These are phyloP conservation scores for Trematocara variabile DNA, from an alignment of 2,113 vertebrate genomes.

Conservation along the genomic window DNA sequence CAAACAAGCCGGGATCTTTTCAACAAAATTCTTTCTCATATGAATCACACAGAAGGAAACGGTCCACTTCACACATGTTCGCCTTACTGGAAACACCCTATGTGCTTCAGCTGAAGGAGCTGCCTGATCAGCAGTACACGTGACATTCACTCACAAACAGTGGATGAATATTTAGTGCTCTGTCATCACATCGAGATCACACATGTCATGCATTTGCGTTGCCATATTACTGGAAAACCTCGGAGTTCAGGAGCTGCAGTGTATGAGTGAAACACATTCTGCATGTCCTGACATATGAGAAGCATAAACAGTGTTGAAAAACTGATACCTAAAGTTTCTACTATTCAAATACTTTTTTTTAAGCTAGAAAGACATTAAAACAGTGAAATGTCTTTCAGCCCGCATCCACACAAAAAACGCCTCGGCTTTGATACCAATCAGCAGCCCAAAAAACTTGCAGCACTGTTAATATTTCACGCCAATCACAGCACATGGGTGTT, in stretches of 20 bases:
- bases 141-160: not conserved
- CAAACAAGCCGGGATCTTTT: not conserved
- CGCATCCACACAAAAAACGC: not conserved
- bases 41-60: not conserved
- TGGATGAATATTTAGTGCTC: not conserved
- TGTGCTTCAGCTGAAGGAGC: not conserved
- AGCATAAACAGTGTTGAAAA: not conserved
- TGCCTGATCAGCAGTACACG: not conserved
- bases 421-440: not conserved
- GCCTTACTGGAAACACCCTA: not conserved
- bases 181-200: not conserved
- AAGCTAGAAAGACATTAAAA: not conserved
- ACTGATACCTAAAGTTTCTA: not conserved
- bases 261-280: not conserved
- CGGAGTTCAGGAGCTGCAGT: rapidly evolving
- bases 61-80: not conserved
- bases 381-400: not conserved
- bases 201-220: not conserved
- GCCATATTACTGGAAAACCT: not conserved
- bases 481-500: not conserved
- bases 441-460: not conserved
- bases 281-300: not conserved
- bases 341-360: not conserved
- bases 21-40: not conserved
- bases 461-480: not conserved